Percentiles rank a stretch among this genome's conserved stretches.
phyloP scores from a whole-genome alignment of 2,888 invertebrate species.

The Lithophane socia region DNA sequence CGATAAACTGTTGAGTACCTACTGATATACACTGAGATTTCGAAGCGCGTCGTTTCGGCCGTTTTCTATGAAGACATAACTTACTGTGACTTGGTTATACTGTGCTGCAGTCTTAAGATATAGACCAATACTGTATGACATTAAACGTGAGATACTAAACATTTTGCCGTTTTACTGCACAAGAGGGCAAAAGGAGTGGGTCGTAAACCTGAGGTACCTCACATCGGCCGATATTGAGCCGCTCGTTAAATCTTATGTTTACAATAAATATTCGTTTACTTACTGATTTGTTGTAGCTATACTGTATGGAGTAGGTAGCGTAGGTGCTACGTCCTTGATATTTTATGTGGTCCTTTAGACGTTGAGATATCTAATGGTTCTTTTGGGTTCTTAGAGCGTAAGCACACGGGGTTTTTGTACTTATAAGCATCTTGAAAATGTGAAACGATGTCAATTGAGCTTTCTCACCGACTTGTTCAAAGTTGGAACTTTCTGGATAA shows the following conservation, averaged over 20 bases:
- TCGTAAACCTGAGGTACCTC: slow-evolving; percentile 44
- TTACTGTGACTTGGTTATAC: too few relatives aligned
- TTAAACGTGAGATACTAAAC: slow-evolving; percentile 38
- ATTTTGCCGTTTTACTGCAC: slow-evolving; percentile 42
- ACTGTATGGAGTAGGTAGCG: neutral
- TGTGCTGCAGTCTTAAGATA: slow-evolving; percentile 4
- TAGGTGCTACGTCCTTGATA: neutral
- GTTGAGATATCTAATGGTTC: neutral
- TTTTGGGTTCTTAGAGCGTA: neutral
- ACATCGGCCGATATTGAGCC: slow-evolving; percentile 31
- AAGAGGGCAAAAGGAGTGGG: slow-evolving; percentile 1
- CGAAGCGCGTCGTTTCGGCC: too few relatives aligned
- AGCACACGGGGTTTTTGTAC: neutral
- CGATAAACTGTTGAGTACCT: too few relatives aligned
- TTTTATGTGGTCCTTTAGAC: neutral
- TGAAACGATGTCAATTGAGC: neutral
- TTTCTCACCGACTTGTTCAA: neutral
- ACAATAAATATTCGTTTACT: slow-evolving; percentile 45
- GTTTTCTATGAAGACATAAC: too few relatives aligned
- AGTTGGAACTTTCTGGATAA: neutral
- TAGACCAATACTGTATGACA: slow-evolving; percentile 7
- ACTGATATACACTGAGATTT: too few relatives aligned
- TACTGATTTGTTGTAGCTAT: slow-evolving; percentile 21
- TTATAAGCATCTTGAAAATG: neutral
- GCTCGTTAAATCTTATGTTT: slow-evolving; percentile 51